Evolutionary conservation across 2,797 vertebrate genomes (phyloP), one percentile per base, ranked within the genome.

Genomic region (Enteromius argenteus): DNA sequence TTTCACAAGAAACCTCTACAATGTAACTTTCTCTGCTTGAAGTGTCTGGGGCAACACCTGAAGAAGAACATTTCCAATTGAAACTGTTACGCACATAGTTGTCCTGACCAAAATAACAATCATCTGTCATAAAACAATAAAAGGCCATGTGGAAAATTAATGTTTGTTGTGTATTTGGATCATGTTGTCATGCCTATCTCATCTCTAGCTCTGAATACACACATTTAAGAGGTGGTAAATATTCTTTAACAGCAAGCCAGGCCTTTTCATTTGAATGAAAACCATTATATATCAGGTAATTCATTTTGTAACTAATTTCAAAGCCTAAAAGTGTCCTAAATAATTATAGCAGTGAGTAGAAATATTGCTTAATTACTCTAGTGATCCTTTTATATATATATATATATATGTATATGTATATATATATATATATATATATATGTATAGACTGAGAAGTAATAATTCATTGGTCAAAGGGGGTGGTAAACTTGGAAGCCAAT

Each of bases 111-210:
- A 84, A 79, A 68, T 66, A 82, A 79, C 71, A 0, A 73, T 77
- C 19, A 67, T 68, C 39, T 85, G 75, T 84, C 44, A 62, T 71
- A 27, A 15, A 76, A 81, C 71, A 86, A 86, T 86, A 88, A 89
- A 88, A 82, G 46, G 19, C 56, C 84, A 74, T 19, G 53, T 69
- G 68, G 79, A 49, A 72, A 79, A 79, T 30, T 1, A 30, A 66
- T 37, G 3, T 8, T 27, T 5, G 5, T 56, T 73, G 30, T 64
- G 62, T 64, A 17, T 44, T 68, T 62, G 27, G 3, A 35, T 49
- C 72, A 4, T 56, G 15, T 39, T 46, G 71, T 14, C 51, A 32
- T 32, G 37, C 44, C 39, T 7, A 27, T 8, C 1, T 69, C 23
- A 21, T 37, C 35, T 71, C 23, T 21, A 71, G 19, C 7, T 35